Evolutionary conservation across 2,113 vertebrate species (phyloP).

Genomic region (Corvus moneduloides): DNA sequence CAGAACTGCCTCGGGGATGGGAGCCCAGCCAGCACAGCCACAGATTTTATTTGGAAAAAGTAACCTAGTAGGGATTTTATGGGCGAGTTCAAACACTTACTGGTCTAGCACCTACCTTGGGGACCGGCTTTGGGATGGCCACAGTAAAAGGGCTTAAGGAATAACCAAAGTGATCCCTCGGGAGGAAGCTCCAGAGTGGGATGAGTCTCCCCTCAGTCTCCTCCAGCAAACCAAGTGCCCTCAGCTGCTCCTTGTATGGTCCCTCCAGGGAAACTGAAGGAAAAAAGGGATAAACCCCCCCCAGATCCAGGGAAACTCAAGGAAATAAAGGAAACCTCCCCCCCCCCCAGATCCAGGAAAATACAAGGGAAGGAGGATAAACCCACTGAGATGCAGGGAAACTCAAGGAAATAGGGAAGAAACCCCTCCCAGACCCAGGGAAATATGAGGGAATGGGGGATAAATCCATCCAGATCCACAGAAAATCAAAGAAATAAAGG

Average conservation of each 20-base stretch:
- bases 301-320: background rate
- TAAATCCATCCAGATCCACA: background rate
- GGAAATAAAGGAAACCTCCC: background rate
- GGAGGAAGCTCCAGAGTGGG: background rate
- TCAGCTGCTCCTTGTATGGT: background rate
- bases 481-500: background rate
- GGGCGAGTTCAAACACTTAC: background rate
- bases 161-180: background rate
- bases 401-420: background rate
- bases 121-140: background rate
- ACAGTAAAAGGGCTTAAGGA: background rate
- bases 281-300: background rate
- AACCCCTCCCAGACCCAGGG: background rate
- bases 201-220: background rate
- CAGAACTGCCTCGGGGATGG: background rate
- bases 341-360: background rate
- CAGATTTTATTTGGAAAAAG: constrained; percentile 41
- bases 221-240: background rate
- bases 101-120: background rate
- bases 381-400: background rate
- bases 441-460: background rate
- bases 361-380: background rate
- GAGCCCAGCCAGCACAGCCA: background rate
- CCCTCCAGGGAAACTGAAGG: background rate
- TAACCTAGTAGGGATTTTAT: background rate